phyloP scores from a whole-genome alignment of 2,888 invertebrate genomes.

The Drosophila helvetica region DNA sequence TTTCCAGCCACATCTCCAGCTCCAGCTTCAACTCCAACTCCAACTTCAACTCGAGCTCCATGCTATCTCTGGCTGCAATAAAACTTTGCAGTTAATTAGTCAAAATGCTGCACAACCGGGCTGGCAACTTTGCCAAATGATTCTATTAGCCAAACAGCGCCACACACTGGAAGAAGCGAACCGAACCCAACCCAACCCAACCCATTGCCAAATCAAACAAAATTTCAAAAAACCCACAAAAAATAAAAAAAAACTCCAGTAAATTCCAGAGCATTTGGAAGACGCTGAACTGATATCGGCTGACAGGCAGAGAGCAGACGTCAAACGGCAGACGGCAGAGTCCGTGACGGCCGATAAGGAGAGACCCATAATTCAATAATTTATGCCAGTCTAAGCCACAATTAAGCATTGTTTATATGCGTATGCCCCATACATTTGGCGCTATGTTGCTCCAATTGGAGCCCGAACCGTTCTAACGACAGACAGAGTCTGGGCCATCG shows the following conservation, averaged over 20 bases:
- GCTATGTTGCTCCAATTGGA: constrained; percentile 34
- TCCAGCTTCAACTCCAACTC: constrained; percentile 4
- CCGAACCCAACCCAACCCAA: constrained; percentile 4
- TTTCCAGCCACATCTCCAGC: constrained; percentile 9
- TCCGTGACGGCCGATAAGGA: not conserved
- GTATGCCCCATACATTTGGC: not conserved
- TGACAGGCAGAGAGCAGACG: not conserved
- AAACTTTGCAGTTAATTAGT: constrained; percentile 74
- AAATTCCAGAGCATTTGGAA: constrained; percentile 29
- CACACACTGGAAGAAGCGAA: constrained; percentile 30
- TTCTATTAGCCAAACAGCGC: constrained; percentile 58
- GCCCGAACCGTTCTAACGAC: constrained; percentile 4
- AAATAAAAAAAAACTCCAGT: constrained; percentile 28
- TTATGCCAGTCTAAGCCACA: constrained; percentile 28
- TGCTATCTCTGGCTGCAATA: constrained; percentile 46
- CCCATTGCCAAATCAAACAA: constrained; percentile 1
- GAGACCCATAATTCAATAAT: constrained; percentile 25
- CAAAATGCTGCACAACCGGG: constrained; percentile 74
- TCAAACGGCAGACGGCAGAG: too few species aligned
- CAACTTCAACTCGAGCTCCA: not conserved
- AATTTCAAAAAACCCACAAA: constrained; percentile 11
- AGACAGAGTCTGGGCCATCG: not conserved
- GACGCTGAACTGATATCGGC: not conserved
- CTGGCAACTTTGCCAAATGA: constrained; percentile 60
- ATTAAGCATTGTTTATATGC: constrained; percentile 40